Evolutionary conservation across 2,888 invertebrate species (phyloP).

Genomic region (Blastobasis lacticolella): DNA sequence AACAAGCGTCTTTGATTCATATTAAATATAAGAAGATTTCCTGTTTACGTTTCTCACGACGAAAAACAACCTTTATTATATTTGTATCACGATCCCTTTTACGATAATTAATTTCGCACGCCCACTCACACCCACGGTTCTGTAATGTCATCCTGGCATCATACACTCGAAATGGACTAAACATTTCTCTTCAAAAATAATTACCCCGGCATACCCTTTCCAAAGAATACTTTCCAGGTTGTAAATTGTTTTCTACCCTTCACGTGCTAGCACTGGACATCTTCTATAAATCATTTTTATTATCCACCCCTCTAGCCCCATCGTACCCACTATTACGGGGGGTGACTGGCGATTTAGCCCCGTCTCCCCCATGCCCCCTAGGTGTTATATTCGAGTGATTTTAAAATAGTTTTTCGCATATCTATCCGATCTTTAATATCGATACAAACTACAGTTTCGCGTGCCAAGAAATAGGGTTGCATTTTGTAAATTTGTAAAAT

Average conservation of each 20-base stretch:
- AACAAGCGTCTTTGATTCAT: too few relatives aligned
- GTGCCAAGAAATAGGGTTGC: conserved; percentile 31
- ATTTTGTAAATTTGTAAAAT: conserved; percentile 3
- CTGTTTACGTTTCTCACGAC: too few relatives aligned
- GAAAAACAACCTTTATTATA: too few relatives aligned
- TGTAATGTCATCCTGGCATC: too few relatives aligned
- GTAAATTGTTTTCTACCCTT: conserved; percentile 68
- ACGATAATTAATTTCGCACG: too few relatives aligned
- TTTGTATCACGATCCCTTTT: too few relatives aligned
- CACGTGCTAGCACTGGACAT: conserved; percentile 58
- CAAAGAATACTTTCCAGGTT: conserved; percentile 27
- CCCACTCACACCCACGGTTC: too few relatives aligned
- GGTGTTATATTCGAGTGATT: conserved; percentile 43
- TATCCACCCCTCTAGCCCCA: conserved; percentile 35
- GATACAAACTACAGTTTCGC: conserved; percentile 55
- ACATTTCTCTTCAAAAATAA: conserved; percentile 2
- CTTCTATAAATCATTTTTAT: conserved; percentile 70
- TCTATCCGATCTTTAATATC: conserved; percentile 37
- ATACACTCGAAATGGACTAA: too few relatives aligned
- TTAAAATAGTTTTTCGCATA: conserved; percentile 47
- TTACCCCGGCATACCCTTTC: conserved; percentile 26
- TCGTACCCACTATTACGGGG: conserved; percentile 28
- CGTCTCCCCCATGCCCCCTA: conserved; percentile 27
- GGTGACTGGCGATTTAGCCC: conserved; percentile 48
- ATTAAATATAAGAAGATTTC: too few relatives aligned